These are phyloP conservation scores for Climacteris rufus DNA, from an alignment of 2,113 vertebrate species.

Conservation along the genomic window DNA sequence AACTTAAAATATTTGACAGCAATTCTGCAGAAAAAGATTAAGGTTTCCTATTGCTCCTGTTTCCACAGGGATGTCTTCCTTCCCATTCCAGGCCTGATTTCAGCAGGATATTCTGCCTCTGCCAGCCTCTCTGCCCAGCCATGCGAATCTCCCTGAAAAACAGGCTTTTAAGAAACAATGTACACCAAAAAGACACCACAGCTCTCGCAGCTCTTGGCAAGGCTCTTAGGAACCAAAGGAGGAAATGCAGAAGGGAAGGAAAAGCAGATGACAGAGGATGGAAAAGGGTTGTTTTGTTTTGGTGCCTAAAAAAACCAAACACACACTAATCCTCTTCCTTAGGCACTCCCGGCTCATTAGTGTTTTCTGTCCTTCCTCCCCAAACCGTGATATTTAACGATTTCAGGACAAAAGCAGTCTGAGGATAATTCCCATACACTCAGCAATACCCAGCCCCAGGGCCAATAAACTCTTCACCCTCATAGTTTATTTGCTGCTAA, in stretches of 20 bases:
- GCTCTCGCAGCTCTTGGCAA: slow-evolving; percentile 7
- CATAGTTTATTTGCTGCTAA: slow-evolving; percentile 27
- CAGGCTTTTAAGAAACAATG: neutral
- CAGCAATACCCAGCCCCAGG: neutral
- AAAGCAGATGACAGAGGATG: slow-evolving; percentile 49
- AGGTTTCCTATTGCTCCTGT: neutral
- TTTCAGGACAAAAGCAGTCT: neutral
- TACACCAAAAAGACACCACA: neutral
- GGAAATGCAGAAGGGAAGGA: slow-evolving; percentile 52
- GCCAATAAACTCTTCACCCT: slow-evolving; percentile 50
- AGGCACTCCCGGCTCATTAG: neutral
- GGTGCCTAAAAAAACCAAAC: neutral
- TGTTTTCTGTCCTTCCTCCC: neutral
- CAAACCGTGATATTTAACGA: neutral
- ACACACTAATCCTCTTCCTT: neutral
- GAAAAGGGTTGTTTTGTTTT: slow-evolving; percentile 26
- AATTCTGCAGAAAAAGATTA: neutral
- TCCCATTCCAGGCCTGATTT: neutral
- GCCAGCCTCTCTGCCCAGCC: neutral
- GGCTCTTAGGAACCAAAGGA: neutral
- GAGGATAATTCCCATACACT: neutral
- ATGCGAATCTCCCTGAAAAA: neutral
- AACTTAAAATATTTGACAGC: neutral
- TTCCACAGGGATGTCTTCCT: neutral
- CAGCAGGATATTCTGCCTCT: neutral